A percentile compares a stretch with the other conserved stretches of the same genome.
Evolutionary conservation across 1,140 invertebrate genomes (phyloP).

Genomic region (Hirudo medicinalis): DNA sequence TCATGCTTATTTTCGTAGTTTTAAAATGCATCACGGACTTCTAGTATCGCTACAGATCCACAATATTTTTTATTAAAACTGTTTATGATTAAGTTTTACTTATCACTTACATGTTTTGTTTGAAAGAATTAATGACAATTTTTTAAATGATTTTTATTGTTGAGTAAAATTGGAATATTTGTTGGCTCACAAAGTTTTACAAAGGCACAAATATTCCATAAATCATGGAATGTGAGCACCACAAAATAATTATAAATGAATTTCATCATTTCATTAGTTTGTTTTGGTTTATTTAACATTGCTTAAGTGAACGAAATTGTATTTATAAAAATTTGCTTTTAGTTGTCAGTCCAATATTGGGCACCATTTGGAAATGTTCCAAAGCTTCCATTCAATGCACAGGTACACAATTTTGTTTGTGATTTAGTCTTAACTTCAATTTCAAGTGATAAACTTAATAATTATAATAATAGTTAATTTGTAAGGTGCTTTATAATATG

Average conservation of each 20-base stretch:
- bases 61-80: conserved; percentile 13
- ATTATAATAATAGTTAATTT: no score
- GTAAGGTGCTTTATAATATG: no score
- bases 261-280: conserved; percentile 62
- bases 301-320: conserved; percentile 18
- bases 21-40: background rate
- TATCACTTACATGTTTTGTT: background rate
- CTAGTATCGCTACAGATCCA: background rate
- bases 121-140: background rate
- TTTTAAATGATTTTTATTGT: background rate
- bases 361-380: conserved; percentile 54
- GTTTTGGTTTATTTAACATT: conserved; percentile 44
- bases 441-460: no score
- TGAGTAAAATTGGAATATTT: conserved; percentile 1
- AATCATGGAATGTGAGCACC: conserved; percentile 16
- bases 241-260: no score
- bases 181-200: no score
- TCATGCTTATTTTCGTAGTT: conserved; percentile 2
- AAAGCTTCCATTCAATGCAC: conserved; percentile 31
- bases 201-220: no score
- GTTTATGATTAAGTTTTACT: conserved; percentile 12
- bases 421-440: background rate
- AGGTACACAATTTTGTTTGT: conserved; percentile 26
- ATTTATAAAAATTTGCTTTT: conserved; percentile 19
- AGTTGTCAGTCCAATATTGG: conserved; percentile 79